Base-by-base conservation (phyloP, 1,140 invertebrate species). In the Aphelenchoides besseyi region DNA sequence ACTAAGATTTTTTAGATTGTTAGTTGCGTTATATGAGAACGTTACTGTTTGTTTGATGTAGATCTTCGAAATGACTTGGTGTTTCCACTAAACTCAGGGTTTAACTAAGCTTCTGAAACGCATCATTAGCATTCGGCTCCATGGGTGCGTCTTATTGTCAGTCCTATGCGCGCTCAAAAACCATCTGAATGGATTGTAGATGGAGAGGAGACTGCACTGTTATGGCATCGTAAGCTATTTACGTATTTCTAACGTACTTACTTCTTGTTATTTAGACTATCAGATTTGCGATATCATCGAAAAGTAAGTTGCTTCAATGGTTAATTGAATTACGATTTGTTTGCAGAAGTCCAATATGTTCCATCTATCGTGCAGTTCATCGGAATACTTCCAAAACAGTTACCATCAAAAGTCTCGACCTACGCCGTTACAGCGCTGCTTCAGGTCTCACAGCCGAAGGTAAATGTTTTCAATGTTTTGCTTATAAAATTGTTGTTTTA, bases 351-450 rank as follows among this genome's bases (percentile, higher is more conserved):
- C 94, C 95, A 80, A 97, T 96, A 88, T 97, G 94, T 85, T 90
- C 97, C 79, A 93, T 98, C 35, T 89, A 94, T 82, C 89, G 94
- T 87, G 98, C 95, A 87, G 91, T 96, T 78, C 94, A 98, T 87
- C 89, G 93, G 71, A 92, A 95, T 84, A 97, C 93, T 8, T 90
- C 90, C 33, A 92, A 95, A 86, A 93, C 93, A 84, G 98, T 96
- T 89, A 95, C 95, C 72, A 95, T 97, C 70, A 98, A 98, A 89
- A 96, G 97, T 80, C 92, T 98, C 72, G 95, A 98, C 88, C 94
- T 98, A 28, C 92, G 52, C 37, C 64, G 74, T 26, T 81, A 79
- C 53, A 66, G 37, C 35, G 59, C 70, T 16, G 68, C 64, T 36
- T 74, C 78, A 12, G 84, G 82, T 28, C 72, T 84, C n/a, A 73